Base-by-base conservation (phyloP, 2,113 vertebrate species). In the Aplodontia rufa region DNA sequence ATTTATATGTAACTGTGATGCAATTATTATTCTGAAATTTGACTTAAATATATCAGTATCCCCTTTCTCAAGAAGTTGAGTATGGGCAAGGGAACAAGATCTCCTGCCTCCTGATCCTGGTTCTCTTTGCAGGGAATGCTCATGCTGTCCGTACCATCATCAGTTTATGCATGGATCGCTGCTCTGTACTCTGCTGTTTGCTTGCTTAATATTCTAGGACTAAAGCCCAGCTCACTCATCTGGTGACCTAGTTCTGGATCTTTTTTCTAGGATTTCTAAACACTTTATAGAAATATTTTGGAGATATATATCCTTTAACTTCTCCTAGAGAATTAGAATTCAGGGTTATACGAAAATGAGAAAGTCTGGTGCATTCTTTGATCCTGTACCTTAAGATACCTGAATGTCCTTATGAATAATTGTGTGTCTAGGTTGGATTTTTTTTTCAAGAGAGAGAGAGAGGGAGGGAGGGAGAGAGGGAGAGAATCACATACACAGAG, bases 201-300 rank as follows among this genome's bases (percentile, higher is more conserved):
- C 60, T 82, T 64, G n/a, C 58, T 94, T 95, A 89, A 82, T 95
- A 96, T 72, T 85, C 68, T 84, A 93, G 82, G 91, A 93, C 37
- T 68, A 35, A 47, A 94, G 89, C 91, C 81, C 71, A 90, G 40
- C 32, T 88, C 72, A 82, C 37, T 97, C 86, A 94, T 96, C 89
- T 95, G 82, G 58, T 88, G 24, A 60, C 74, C 47, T 81, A 78
- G n/a, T 91, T 96, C 74, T 87, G 10, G 35, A 66, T 90, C 60
- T 81, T 94, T 22, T 83, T 20, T 90, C 40, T 58, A 49, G 3
- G 45, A 88, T 96, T 93, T 93, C 62, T 30, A 90, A 49, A 28
- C 28, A 75, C 55, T 90, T 81, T 71, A 24, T 90, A 32, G 60
- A 88, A 60, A 74, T 4, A 58, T 51, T 62, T 6, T 45, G n/a